These are phyloP conservation scores for Merops nubicus DNA, from an alignment of 2,113 vertebrate species.

Conservation along the genomic window DNA sequence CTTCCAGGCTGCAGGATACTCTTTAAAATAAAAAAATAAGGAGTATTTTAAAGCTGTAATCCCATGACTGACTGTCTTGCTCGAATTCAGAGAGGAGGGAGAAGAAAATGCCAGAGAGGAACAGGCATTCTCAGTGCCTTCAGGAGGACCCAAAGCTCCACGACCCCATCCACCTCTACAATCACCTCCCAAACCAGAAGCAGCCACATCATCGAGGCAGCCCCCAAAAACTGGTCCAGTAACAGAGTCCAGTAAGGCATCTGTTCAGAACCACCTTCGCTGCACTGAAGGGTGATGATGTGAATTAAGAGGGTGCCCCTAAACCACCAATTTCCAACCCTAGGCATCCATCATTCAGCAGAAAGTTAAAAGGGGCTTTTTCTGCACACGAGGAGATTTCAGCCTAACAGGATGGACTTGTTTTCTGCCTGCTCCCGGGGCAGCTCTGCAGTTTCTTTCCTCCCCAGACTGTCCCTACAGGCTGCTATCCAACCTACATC, in stretches of 20 bases:
- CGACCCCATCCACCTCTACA: not conserved
- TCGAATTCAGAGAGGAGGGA: not conserved
- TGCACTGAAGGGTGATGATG: not conserved
- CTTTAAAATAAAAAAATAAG: not conserved
- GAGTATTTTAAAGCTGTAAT: not conserved
- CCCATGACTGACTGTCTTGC: not conserved
- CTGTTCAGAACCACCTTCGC: slow-evolving; percentile 27
- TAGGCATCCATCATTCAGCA: slow-evolving; percentile 53
- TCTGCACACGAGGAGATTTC: not conserved
- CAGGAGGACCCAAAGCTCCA: not conserved
- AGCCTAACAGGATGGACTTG: slow-evolving; percentile 58
- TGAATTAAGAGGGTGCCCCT: slow-evolving; percentile 47
- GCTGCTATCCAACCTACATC: slow-evolving; percentile 71
- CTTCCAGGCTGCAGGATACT: slow-evolving; percentile 24
- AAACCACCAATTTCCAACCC: slow-evolving; percentile 36
- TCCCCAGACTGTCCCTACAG: slow-evolving; percentile 58
- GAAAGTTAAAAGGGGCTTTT: slow-evolving; percentile 62
- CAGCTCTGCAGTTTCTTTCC: slow-evolving; percentile 29
- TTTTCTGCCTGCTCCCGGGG: slow-evolving; percentile 40
- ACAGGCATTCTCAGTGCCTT: not conserved
- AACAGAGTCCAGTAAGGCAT: not conserved
- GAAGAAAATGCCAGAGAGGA: not conserved
- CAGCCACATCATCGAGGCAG: not conserved
- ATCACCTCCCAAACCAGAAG: not conserved
- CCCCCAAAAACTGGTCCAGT: not conserved